These are phyloP conservation scores for Microplitis deprimator DNA, from an alignment of 2,888 invertebrate genomes.

Conservation along the genomic window DNA sequence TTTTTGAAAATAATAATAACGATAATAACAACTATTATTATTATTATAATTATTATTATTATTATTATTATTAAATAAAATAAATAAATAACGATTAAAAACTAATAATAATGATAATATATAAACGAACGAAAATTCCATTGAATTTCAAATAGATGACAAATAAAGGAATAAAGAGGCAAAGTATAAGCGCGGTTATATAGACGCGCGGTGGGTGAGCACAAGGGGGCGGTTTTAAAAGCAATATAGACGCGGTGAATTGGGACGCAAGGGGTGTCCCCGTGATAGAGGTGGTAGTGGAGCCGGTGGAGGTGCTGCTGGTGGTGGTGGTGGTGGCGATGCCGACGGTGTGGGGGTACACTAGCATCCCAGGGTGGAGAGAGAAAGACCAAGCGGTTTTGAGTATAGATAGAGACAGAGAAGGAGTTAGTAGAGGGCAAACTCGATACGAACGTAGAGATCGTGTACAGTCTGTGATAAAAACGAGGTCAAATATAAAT, in stretches of 20 bases:
- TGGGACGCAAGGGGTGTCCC: neutral
- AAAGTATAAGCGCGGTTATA: slow-evolving; percentile 11
- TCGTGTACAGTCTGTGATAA: slow-evolving; percentile 47
- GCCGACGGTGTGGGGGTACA: neutral
- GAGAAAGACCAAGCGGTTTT: neutral
- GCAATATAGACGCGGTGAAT: slow-evolving; percentile 3
- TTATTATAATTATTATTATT: neutral
- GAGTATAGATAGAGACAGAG: slow-evolving; percentile 6
- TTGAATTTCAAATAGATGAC: slow-evolving; percentile 62
- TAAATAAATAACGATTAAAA: neutral
- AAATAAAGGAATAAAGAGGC: slow-evolving; percentile 59
- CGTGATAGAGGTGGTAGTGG: too few species aligned
- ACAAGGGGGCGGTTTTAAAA: neutral
- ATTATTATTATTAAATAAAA: neutral
- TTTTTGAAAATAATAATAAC: too few species aligned
- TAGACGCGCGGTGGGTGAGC: neutral
- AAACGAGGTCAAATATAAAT: slow-evolving; percentile 45
- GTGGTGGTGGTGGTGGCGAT: too few species aligned
- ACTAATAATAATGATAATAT: slow-evolving; percentile 16
- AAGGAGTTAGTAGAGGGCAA: slow-evolving; percentile 43
- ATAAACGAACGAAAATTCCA: slow-evolving; percentile 50
- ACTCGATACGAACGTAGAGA: slow-evolving; percentile 46
- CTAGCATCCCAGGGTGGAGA: slow-evolving; percentile 19
- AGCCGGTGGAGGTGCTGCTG: too few species aligned
- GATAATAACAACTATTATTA: too few species aligned